These are phyloP conservation scores for Psammodynastes pulverulentus DNA, from an alignment of 2,113 vertebrate species.

Conservation along the genomic window DNA sequence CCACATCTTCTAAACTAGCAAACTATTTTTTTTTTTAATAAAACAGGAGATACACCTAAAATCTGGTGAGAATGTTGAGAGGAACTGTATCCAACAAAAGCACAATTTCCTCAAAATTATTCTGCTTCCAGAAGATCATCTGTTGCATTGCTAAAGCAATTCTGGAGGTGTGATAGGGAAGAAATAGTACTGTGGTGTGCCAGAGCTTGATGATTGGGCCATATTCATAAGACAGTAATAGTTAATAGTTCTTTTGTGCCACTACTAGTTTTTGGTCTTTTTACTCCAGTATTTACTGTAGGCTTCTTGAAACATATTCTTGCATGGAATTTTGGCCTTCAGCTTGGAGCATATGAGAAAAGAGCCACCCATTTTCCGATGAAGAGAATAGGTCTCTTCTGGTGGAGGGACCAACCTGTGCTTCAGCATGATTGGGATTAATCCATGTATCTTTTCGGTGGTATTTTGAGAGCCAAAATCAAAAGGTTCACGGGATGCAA, in stretches of 20 bases:
- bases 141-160: conserved; percentile 47
- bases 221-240: conserved; percentile 8
- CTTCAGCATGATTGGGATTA: conserved; percentile 94
- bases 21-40: conserved; percentile 30
- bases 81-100: conserved; percentile 28
- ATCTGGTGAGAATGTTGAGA: conserved; percentile 21
- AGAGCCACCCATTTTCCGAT: conserved; percentile 97
- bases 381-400: conserved; percentile 95
- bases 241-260: conserved; percentile 22
- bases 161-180: conserved; percentile 18
- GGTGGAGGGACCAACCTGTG: conserved; percentile 91
- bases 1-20: neutral
- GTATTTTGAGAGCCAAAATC: conserved; percentile 89
- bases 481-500: conserved; percentile 80
- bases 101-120: conserved; percentile 27
- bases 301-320: conserved; percentile 83
- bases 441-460: conserved; percentile 90
- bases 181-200: conserved; percentile 35
- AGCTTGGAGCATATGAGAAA: conserved; percentile 98
- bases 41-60: conserved; percentile 7
- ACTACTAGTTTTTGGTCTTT: conserved; percentile 56
- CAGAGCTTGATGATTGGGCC: conserved; percentile 39
- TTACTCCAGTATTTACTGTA: conserved; percentile 83
- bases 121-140: conserved; percentile 37
- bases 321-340: conserved; percentile 83